Evolutionary conservation across 2,113 vertebrate genomes (phyloP).

Genomic region (Bos indicus): DNA sequence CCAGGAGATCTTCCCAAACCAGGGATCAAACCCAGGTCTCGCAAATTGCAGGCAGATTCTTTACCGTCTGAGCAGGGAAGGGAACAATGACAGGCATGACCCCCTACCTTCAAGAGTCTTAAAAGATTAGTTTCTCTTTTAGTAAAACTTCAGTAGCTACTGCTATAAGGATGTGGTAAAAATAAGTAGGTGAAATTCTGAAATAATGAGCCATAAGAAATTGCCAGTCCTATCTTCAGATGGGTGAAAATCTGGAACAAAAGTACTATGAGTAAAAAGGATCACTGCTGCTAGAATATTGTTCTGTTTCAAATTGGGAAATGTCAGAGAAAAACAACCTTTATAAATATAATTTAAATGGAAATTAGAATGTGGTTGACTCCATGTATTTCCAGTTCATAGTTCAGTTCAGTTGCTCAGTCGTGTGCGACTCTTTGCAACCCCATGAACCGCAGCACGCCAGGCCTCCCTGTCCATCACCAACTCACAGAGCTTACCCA

Average conservation of each 20-base stretch:
- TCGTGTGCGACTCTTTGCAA: background rate
- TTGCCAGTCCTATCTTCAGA: constrained; percentile 12
- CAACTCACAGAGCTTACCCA: background rate
- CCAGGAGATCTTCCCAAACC: background rate
- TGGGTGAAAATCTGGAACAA: constrained; percentile 1
- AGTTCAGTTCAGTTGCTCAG: background rate
- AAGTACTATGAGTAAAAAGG: background rate
- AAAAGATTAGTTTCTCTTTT: constrained; percentile 12
- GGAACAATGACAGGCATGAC: background rate
- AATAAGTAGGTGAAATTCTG: constrained; percentile 26
- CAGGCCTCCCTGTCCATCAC: background rate
- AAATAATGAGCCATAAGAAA: constrained; percentile 25
- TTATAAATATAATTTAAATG: constrained; percentile 27
- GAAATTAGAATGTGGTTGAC: constrained; percentile 14
- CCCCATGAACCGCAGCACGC: background rate
- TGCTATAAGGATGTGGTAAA: constrained; percentile 18
- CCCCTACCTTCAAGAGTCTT: background rate
- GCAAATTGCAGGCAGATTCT: background rate
- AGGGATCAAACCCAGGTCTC: background rate
- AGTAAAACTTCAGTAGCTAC: background rate
- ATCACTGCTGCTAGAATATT: background rate
- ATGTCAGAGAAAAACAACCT: background rate
- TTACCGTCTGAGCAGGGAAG: background rate
- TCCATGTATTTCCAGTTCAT: background rate
- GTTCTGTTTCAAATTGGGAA: constrained; percentile 19